Evolutionary conservation across 2,797 vertebrate genomes (phyloP).

Genomic region (Carduelis carduelis): DNA sequence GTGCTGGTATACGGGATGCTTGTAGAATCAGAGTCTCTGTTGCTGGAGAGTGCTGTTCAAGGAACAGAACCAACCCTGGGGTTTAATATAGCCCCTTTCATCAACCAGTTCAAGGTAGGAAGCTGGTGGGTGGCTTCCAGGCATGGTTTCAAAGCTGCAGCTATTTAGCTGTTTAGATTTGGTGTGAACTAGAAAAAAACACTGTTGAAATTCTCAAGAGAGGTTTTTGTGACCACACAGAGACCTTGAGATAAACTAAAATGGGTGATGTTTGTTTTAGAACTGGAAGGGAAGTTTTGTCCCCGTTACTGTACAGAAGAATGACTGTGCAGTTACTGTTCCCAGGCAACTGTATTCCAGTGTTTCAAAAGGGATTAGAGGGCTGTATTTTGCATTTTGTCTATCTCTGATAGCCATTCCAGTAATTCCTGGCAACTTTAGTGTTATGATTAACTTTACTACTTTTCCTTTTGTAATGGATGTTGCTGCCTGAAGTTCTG

Average conservation of each 20-base stretch:
- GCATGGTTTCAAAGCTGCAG: background rate
- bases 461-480: background rate
- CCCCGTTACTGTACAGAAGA: background rate
- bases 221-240: background rate
- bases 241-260: background rate
- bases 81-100: constrained; percentile 93
- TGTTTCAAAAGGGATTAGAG: background rate
- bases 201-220: background rate
- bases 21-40: constrained; percentile 87
- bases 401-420: background rate
- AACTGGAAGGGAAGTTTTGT: background rate
- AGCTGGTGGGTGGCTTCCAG: background rate
- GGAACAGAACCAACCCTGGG: constrained; percentile 90
- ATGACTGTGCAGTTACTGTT: background rate
- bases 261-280: background rate
- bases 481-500: background rate
- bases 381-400: background rate
- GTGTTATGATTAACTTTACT: background rate
- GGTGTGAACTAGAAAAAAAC: background rate
- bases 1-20: constrained; percentile 90
- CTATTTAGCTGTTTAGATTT: background rate
- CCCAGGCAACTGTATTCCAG: background rate
- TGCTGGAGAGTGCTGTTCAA: constrained; percentile 92
- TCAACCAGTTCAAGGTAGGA: constrained; percentile 95
- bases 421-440: background rate